These are phyloP conservation scores for Salvelinus namaycush DNA, from an alignment of 2,113 vertebrate genomes.

Conservation along the genomic window DNA sequence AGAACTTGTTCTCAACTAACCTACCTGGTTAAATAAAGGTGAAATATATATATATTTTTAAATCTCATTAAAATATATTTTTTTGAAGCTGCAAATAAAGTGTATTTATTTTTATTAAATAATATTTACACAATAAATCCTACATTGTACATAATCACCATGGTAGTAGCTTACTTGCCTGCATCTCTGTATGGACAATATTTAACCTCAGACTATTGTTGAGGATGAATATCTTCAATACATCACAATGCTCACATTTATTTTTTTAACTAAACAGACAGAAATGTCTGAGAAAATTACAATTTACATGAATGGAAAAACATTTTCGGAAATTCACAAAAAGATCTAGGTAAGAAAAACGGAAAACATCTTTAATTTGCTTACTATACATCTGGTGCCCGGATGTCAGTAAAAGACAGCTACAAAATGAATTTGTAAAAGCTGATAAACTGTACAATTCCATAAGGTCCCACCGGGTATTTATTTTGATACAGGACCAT, in stretches of 20 bases:
- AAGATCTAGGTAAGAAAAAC: not conserved
- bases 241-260: not conserved
- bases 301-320: not conserved
- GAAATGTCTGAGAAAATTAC: not conserved
- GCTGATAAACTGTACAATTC: not conserved
- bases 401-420: not conserved
- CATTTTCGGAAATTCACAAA: not conserved
- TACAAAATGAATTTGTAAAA: not conserved
- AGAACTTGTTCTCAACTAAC: no score
- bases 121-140: no score
- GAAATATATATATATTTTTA: no score
- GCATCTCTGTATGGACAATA: not conserved
- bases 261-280: not conserved
- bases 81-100: no score
- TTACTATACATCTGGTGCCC: not conserved
- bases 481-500: not conserved
- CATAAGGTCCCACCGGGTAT: not conserved
- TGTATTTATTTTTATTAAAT: no score
- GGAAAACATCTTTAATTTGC: not conserved
- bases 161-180: not conserved
- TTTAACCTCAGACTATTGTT: not conserved
- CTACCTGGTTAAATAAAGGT: no score
- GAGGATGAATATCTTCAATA: not conserved
- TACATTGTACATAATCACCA: not conserved
- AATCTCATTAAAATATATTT: no score